A percentile compares a stretch with the other conserved stretches of the same genome.
Evolutionary conservation across 2,113 vertebrate genomes (phyloP).

Genomic region (Lophura nycthemera): DNA sequence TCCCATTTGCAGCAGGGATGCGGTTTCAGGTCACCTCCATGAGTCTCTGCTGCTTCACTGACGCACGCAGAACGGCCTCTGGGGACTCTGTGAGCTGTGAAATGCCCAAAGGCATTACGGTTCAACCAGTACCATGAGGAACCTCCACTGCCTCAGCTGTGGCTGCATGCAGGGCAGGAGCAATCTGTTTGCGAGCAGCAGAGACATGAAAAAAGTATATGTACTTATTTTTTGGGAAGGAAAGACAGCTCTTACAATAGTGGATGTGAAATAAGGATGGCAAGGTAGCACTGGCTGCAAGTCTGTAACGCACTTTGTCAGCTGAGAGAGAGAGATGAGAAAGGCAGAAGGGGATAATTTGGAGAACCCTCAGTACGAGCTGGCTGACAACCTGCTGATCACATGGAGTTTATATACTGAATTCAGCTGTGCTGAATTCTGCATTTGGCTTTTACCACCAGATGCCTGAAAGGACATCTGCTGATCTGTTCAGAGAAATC

Average conservation of each 20-base stretch:
- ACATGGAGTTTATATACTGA: constrained; percentile 34
- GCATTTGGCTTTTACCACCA: constrained; percentile 47
- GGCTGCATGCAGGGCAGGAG: not conserved
- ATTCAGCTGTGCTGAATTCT: constrained; percentile 49
- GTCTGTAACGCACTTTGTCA: constrained; percentile 8
- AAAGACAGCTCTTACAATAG: constrained; percentile 31
- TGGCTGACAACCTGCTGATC: constrained; percentile 43
- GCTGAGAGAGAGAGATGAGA: constrained; percentile 33
- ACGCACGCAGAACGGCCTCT: not conserved
- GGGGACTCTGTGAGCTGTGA: not conserved
- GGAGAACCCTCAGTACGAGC: constrained; percentile 50
- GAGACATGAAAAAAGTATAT: not conserved
- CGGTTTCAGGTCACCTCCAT: not conserved
- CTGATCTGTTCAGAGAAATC: constrained; percentile 32
- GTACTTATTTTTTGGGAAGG: not conserved
- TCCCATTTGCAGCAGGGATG: not conserved
- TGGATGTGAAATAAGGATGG: constrained; percentile 44
- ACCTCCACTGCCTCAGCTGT: not conserved
- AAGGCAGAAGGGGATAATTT: constrained; percentile 48
- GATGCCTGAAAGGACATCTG: constrained; percentile 63
- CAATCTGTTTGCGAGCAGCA: not conserved
- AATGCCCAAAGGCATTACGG: not conserved
- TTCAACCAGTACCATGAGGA: not conserved
- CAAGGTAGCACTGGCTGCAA: constrained; percentile 36
- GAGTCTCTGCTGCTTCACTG: not conserved